Base-by-base conservation (phyloP, 2,113 vertebrate genomes). In the Glaucidium brasilianum region DNA sequence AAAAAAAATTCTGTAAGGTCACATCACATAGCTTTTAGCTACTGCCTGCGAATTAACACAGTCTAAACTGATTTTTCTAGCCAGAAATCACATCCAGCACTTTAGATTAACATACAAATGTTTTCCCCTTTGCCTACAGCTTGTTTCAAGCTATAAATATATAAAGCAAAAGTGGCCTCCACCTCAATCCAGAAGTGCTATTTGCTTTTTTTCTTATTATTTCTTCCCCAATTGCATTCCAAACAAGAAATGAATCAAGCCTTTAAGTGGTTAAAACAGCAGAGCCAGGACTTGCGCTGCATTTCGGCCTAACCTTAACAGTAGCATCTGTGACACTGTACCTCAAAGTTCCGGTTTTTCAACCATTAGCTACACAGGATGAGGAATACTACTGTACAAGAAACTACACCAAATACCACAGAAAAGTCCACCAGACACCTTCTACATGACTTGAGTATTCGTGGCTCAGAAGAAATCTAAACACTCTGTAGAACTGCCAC, bases 211-310 rank as follows among this genome's bases (percentile, higher is more conserved):
- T 56, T 27, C 13, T 52, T 49, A 18, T 52, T 58, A 39, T 49
- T 59, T 27, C 37, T 85, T 75, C 56, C 50, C 30, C 6, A 30
- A 8, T 10, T 53, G 34, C 45, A 25, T 58, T 52, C 55, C 47
- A 22, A 85, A 53, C 0, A 2, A 21, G 9, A 34, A 52, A 32
- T 5, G 1, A 56, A 73, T 12, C 4, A n/a, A 75, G 25, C 49
- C 34, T 64, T 26, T 29, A 41, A 35, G n/a, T 2, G 25, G 12
- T 29, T 75, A 34, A 32, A 84, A 39, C 25, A 50, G 47, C 7
- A 1, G 41, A 43, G 39, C 23, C 27, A 23, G 32, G 29, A 67
- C 7, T 15, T 34, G 10, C 0, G 1, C 14, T 34, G 32, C 27
- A 18, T 63, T 79, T 73, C 73, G 74, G 60, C 23, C 39, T 7